Evolutionary conservation across 2,888 invertebrate genomes (phyloP).

Genomic region (Sphinx pinastri): DNA sequence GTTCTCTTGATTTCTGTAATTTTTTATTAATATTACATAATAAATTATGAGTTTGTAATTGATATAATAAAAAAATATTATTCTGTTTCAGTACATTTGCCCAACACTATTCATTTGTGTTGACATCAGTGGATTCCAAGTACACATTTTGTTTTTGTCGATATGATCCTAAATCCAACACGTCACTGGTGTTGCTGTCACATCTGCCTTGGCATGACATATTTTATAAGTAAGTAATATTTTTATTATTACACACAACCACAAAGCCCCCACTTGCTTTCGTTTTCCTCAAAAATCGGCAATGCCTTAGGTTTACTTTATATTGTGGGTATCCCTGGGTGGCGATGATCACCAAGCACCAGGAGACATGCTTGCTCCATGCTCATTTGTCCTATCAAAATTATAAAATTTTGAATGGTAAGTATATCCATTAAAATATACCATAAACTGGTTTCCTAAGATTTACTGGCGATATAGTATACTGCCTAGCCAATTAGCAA

Average conservation of each 20-base stretch:
- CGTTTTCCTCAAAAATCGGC: too few species aligned
- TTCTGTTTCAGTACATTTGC: slow-evolving; percentile 88
- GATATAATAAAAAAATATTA: slow-evolving; percentile 25
- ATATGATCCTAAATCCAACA: slow-evolving; percentile 94
- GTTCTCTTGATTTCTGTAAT: neutral
- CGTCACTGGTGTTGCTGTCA: slow-evolving; percentile 93
- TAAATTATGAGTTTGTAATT: neutral
- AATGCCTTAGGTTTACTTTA: too few species aligned
- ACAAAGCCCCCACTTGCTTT: too few species aligned
- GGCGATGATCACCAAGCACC: too few species aligned
- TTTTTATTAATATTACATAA: neutral
- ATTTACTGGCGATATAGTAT: neutral
- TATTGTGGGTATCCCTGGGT: too few species aligned
- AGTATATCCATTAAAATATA: too few species aligned
- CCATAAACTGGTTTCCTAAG: neutral
- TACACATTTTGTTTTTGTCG: slow-evolving; percentile 99
- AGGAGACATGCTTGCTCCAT: too few species aligned
- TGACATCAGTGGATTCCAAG: slow-evolving; percentile 97
- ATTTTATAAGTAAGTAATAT: slow-evolving; percentile 91
- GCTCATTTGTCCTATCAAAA: too few species aligned
- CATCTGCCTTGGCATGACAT: slow-evolving; percentile 98
- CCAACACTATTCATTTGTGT: slow-evolving; percentile 98
- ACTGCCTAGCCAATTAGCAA: neutral
- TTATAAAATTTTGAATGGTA: too few species aligned
- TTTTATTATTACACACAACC: too few species aligned